These are phyloP conservation scores for Protophormia terraenovae DNA, from an alignment of 2,888 invertebrate genomes.

Conservation along the genomic window DNA sequence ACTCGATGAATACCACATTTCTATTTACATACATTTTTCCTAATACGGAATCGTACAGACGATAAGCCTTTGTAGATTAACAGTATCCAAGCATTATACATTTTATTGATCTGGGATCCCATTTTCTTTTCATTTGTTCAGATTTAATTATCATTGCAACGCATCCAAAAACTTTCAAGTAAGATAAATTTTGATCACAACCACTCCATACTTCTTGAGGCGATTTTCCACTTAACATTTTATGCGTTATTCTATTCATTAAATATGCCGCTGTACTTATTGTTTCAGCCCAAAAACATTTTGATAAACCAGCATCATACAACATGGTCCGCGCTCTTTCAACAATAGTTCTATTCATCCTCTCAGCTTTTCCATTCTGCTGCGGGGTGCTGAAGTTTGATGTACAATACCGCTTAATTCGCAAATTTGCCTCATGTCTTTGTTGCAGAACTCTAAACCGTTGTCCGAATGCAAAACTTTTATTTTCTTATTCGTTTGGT, in stretches of 20 bases:
- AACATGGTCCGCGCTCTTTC: conserved; percentile 25
- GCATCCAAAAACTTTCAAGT: conserved; percentile 38
- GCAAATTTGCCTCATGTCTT: not conserved
- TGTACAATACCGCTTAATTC: not conserved
- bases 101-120: conserved; percentile 36
- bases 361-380: conserved; percentile 31
- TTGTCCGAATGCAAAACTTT: conserved; percentile 37
- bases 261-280: conserved; percentile 27
- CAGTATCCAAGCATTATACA: conserved; percentile 35
- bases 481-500: conserved; percentile 37
- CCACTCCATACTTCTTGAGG: conserved; percentile 15
- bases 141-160: conserved; percentile 33
- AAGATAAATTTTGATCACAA: not conserved
- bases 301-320: not conserved
- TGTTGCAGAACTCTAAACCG: conserved; percentile 42
- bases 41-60: conserved; percentile 8
- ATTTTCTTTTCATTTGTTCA: conserved; percentile 19
- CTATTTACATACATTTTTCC: conserved; percentile 30
- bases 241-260: not conserved
- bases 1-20: conserved; percentile 20
- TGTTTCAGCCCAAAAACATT: conserved; percentile 6
- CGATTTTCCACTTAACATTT: conserved; percentile 2
- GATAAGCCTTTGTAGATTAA: conserved; percentile 21
- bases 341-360: conserved; percentile 26
- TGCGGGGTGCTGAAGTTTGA: conserved; percentile 31